These are phyloP conservation scores for Lypha dubia DNA, from an alignment of 2,888 invertebrate genomes.

Conservation along the genomic window DNA sequence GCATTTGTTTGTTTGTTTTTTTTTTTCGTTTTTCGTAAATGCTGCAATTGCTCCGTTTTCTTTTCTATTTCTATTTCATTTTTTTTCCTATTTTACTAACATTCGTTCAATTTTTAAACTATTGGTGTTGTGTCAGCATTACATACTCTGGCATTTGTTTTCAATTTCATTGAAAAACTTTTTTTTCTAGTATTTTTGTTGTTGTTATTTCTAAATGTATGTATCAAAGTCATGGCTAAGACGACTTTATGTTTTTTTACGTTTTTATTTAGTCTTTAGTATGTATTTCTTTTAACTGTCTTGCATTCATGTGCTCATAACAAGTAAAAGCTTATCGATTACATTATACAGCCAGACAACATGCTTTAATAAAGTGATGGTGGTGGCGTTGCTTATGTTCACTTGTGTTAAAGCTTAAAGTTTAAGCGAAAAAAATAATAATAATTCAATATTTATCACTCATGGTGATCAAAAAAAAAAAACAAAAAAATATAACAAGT, in stretches of 20 bases:
- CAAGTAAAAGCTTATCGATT: conserved; percentile 59
- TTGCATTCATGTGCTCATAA: conserved; percentile 45
- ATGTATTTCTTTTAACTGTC: conserved; percentile 17
- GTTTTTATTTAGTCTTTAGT: conserved; percentile 16
- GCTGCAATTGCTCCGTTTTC: conserved; percentile 52
- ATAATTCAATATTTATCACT: conserved; percentile 44
- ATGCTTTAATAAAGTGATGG: conserved; percentile 10
- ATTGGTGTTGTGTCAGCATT: conserved; percentile 62
- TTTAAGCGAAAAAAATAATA: neutral
- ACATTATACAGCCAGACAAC: conserved; percentile 32
- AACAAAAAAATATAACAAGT: conserved; percentile 23
- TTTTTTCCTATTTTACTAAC: conserved; percentile 32
- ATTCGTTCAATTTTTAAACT: conserved; percentile 59
- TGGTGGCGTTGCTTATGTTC: conserved; percentile 17
- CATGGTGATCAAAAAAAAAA: conserved; percentile 38
- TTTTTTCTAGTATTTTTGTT: neutral
- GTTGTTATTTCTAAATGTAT: neutral
- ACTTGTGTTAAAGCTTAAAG: conserved; percentile 13
- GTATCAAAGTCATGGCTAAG: conserved; percentile 67
- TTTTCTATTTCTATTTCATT: conserved; percentile 5
- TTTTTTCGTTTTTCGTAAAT: conserved; percentile 38
- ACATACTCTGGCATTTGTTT: conserved; percentile 66
- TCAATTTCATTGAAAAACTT: conserved; percentile 71
- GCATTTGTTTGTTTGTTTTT: conserved; percentile 46
- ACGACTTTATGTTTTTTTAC: neutral